A percentile compares a stretch with the other conserved stretches of the same genome.
These are phyloP conservation scores for Anolis sagrei DNA, from an alignment of 2,113 vertebrate genomes.

Conservation along the genomic window DNA sequence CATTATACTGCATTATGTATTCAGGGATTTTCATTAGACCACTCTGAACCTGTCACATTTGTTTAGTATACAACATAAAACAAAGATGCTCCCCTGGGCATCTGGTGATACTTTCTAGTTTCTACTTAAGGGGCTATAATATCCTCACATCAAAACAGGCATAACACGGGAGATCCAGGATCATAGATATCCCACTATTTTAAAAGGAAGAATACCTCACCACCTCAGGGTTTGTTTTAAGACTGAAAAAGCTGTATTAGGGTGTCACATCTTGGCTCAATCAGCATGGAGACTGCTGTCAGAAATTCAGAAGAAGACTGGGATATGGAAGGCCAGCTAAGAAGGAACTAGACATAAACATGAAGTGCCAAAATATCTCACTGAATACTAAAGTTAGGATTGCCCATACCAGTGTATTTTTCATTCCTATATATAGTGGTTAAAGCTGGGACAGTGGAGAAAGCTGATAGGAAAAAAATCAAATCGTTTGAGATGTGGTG, in stretches of 20 bases:
- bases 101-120: background rate
- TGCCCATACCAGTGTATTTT: too few relatives aligned
- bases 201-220: background rate
- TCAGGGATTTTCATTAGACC: background rate
- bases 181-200: background rate
- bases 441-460: too few relatives aligned
- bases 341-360: background rate
- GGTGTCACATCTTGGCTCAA: too few relatives aligned
- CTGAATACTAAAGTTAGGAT: too few relatives aligned
- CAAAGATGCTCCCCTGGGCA: background rate
- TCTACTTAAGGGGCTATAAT: background rate
- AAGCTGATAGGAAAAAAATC: too few relatives aligned
- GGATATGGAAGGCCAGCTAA: too few relatives aligned
- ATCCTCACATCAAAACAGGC: background rate
- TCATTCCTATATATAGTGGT: too few relatives aligned
- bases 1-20: background rate
- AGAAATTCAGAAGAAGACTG: too few relatives aligned
- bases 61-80: background rate
- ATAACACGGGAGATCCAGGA: background rate
- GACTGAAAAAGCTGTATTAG: background rate
- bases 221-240: background rate
- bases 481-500: too few relatives aligned
- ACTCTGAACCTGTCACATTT: background rate
- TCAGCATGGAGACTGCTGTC: too few relatives aligned
- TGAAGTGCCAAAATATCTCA: too few relatives aligned